Percentiles rank a stretch among this genome's conserved stretches.
Conservation (phyloP, 2,888 invertebrate species). For the Lypha dubia region DNA sequence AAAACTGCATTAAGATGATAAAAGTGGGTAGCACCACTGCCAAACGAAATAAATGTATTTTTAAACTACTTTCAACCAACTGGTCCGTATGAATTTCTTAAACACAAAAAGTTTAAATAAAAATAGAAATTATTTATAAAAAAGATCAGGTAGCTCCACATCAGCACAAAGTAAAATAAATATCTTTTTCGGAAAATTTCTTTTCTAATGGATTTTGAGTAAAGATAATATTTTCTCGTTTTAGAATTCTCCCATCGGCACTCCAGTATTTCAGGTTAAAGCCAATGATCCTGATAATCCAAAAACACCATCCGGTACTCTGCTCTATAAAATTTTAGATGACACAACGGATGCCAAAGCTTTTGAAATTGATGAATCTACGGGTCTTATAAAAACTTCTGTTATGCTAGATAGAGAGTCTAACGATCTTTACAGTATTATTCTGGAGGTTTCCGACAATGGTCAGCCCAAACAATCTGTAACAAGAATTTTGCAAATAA, state of each 20-base stretch:
- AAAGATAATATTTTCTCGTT: slow-evolving; percentile 40
- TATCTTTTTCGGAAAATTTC: too few relatives aligned
- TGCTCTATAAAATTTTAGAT: slow-evolving; percentile 89
- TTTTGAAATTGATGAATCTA: slow-evolving; percentile 87
- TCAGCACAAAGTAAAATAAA: too few relatives aligned
- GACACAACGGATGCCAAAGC: slow-evolving; percentile 87
- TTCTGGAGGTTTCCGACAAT: slow-evolving; percentile 90
- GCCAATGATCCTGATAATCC: slow-evolving; percentile 92
- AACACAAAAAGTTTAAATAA: too few relatives aligned
- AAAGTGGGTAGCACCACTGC: too few relatives aligned
- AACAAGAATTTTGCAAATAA: slow-evolving; percentile 88
- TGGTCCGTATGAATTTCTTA: too few relatives aligned
- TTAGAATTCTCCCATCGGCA: slow-evolving; percentile 89
- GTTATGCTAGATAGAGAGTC: slow-evolving; percentile 89
- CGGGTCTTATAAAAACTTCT: slow-evolving; percentile 89
- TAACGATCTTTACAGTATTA: slow-evolving; percentile 89
- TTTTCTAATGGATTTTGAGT: neutral
- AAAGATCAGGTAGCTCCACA: too few relatives aligned
- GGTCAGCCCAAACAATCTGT: slow-evolving; percentile 91
- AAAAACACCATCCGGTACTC: slow-evolving; percentile 88
- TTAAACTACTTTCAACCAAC: too few relatives aligned
- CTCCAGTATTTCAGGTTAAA: slow-evolving; percentile 89
- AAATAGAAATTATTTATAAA: too few relatives aligned
- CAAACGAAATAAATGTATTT: too few relatives aligned
- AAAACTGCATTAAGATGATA: too few relatives aligned